Percentiles rank a stretch among this genome's conserved stretches.
phyloP scores from a whole-genome alignment of 2,888 invertebrate species.

The Branchellion lobata region DNA sequence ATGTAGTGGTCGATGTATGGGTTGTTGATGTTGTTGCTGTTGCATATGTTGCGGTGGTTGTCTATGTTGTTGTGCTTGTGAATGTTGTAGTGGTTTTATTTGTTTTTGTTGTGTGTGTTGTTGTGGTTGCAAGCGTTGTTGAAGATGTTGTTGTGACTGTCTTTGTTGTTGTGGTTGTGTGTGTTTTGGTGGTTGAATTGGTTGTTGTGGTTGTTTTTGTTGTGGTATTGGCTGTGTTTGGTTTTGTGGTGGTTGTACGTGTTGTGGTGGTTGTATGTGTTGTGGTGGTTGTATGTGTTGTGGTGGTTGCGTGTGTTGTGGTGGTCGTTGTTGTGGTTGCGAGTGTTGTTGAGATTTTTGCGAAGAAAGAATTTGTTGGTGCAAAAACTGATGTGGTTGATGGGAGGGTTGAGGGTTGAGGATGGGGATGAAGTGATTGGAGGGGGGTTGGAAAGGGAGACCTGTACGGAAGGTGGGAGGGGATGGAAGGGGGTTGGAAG shows the following conservation, averaged over 20 bases:
- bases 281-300: not conserved
- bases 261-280: conserved; percentile 3
- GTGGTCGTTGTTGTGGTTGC: not conserved
- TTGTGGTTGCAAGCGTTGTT: no score
- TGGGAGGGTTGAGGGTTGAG: no score
- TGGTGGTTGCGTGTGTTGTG: not conserved
- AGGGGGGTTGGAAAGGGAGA: not conserved
- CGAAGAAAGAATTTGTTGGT: not conserved
- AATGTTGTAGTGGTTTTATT: no score
- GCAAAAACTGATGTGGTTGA: not conserved
- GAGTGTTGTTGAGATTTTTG: not conserved
- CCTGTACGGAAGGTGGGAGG: no score
- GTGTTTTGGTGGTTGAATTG: not conserved
- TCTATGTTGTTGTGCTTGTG: not conserved
- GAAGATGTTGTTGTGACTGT: no score
- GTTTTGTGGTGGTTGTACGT: not conserved
- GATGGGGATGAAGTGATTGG: no score
- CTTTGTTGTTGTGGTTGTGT: not conserved
- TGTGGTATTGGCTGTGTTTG: not conserved
- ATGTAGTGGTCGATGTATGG: not conserved
- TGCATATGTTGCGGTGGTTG: not conserved
- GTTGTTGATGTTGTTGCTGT: not conserved
- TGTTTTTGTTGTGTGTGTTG: no score
- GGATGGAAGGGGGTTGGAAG: not conserved
- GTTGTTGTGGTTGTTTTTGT: not conserved